These are phyloP conservation scores for Cyprinodon tularosa DNA, from an alignment of 2,113 vertebrate species.

Conservation along the genomic window DNA sequence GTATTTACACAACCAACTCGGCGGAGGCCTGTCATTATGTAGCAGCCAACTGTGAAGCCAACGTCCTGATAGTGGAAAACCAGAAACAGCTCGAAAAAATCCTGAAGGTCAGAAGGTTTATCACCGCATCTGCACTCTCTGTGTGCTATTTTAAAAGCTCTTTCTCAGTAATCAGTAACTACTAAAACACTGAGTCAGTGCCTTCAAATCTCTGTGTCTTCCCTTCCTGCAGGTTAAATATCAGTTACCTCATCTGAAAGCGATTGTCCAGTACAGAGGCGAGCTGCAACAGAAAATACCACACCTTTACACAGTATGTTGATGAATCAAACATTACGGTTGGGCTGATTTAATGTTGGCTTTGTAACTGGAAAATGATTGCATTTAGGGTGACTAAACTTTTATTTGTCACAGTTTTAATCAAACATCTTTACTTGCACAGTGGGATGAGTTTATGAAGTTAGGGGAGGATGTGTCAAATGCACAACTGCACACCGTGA, in stretches of 20 bases:
- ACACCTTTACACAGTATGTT: constrained; percentile 78
- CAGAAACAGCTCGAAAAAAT: constrained; percentile 82
- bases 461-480: constrained; percentile 71
- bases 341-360: background rate
- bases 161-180: background rate
- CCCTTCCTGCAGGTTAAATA: constrained; percentile 73
- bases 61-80: constrained; percentile 82
- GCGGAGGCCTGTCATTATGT: constrained; percentile 81
- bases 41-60: constrained; percentile 75
- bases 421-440: constrained; percentile 10
- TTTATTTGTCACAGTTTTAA: background rate
- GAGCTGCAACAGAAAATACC: constrained; percentile 75
- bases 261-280: constrained; percentile 83
- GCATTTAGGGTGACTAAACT: background rate
- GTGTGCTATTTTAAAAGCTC: background rate
- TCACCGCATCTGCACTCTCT: background rate
- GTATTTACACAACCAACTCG: constrained; percentile 83
- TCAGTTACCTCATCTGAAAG: constrained; percentile 81
- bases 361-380: background rate
- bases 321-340: background rate
- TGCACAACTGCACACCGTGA: constrained; percentile 69
- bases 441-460: constrained; percentile 84
- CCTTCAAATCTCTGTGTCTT: background rate
- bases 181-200: background rate
- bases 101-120: constrained; percentile 71